These are phyloP conservation scores for Platycheirus albimanus DNA, from an alignment of 2,888 invertebrate species.

Conservation along the genomic window DNA sequence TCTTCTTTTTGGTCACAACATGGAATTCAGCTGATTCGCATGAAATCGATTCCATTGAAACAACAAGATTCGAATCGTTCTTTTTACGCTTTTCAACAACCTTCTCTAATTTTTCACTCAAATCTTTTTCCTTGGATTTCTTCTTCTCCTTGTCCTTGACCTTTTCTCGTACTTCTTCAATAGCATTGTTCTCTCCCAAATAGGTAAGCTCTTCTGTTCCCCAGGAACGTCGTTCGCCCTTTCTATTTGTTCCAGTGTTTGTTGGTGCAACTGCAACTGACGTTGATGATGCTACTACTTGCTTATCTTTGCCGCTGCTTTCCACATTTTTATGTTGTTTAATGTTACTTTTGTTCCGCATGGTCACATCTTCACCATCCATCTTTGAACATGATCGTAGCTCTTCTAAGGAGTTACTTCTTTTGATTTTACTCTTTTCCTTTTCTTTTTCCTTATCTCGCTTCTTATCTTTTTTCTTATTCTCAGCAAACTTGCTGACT, in stretches of 20 bases:
- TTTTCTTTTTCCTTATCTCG: constrained; percentile 82
- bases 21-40: constrained; percentile 89
- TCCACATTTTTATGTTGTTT: constrained; percentile 60
- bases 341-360: constrained; percentile 77
- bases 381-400: constrained; percentile 88
- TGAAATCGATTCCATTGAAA: constrained; percentile 79
- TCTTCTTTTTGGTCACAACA: constrained; percentile 92
- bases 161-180: constrained; percentile 75
- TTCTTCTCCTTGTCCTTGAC: constrained; percentile 76
- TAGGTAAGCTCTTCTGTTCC: constrained; percentile 86
- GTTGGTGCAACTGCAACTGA: constrained; percentile 16
- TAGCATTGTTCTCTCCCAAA: constrained; percentile 78
- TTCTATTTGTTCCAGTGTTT: constrained; percentile 76
- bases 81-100: constrained; percentile 75
- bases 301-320: constrained; percentile 54
- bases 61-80: constrained; percentile 68
- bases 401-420: constrained; percentile 92
- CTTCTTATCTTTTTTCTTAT: constrained; percentile 84
- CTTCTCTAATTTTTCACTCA: constrained; percentile 73
- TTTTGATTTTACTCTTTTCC: constrained; percentile 83
- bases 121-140: constrained; percentile 67
- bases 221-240: constrained; percentile 86
- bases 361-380: constrained; percentile 85
- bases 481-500: constrained; percentile 76
- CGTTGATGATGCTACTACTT: constrained; percentile 20